These are phyloP conservation scores for Tethea ocularis DNA, from an alignment of 2,888 invertebrate species.

Conservation along the genomic window DNA sequence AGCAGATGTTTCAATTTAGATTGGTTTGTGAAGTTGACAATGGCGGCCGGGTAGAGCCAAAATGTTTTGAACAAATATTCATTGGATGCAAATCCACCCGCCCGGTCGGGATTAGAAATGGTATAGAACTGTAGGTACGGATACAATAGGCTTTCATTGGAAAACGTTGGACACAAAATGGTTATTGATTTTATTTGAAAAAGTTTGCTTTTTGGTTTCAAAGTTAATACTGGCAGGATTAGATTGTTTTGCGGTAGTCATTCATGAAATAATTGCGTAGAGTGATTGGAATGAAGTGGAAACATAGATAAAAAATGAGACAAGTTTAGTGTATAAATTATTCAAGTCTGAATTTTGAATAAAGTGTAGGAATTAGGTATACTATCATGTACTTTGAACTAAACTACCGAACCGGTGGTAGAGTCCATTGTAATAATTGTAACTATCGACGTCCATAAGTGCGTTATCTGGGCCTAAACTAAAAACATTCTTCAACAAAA, in stretches of 20 bases:
- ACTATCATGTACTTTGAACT: too few species aligned
- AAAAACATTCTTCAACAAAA: too few species aligned
- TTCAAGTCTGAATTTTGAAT: too few species aligned
- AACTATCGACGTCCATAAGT: too few species aligned
- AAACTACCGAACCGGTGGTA: too few species aligned
- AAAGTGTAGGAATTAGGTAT: too few species aligned
- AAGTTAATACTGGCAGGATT: background rate
- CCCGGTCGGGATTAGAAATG: constrained; percentile 64
- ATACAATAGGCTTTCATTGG: constrained; percentile 23
- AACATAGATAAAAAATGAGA: too few species aligned
- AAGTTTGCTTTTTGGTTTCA: background rate
- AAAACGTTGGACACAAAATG: constrained; percentile 33
- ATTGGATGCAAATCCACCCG: constrained; percentile 73
- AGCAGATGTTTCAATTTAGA: constrained; percentile 27
- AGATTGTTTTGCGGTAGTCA: background rate
- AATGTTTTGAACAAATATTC: constrained; percentile 78
- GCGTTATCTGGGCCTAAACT: too few species aligned
- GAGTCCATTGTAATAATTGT: too few species aligned
- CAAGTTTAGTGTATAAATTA: too few species aligned
- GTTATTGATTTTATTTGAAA: constrained; percentile 29
- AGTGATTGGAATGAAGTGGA: too few species aligned
- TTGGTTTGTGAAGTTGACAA: constrained; percentile 53
- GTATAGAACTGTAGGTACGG: constrained; percentile 45
- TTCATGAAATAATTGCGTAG: background rate
- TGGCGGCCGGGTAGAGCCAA: constrained; percentile 55